Evolutionary conservation across 2,888 invertebrate species (phyloP), one percentile per base, ranked within the genome.

Genomic region (Scrobipalpa atriplicella): DNA sequence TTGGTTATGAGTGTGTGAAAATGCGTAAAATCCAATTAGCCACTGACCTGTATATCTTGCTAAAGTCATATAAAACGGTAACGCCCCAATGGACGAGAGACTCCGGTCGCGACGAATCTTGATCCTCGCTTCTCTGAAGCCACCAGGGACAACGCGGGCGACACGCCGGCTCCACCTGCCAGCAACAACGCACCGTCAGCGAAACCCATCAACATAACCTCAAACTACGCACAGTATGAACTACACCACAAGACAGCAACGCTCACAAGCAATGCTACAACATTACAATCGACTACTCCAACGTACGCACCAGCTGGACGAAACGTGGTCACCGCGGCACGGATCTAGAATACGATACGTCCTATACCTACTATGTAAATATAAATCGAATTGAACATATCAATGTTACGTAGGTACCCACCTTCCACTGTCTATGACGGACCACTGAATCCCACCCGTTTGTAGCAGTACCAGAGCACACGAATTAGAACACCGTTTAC

Each of bases 1-100:
- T 54, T 56, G 29, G 3, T 6, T 11, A 13, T 13, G 19, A 5
- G 13, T 13, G 21, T 21, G 18, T 13, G 6, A 18, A 19, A 54
- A 21, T 54, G 54, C 21, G 54, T 6, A 54, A 64, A 52, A 54
- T 64, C 52, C 70, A 66, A 70, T 67, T 69, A 43, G 43, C 66
- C 76, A 94, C 95, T 95, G 87, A 97, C 97, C 97, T 96, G 95
- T 96, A 94, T 94, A 95, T 95, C 95, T 96, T 96, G 95, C 97
- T 97, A 97, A 97, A 97, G 97, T 97, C 97, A 97, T 97, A 97
- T 97, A 97, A 97, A 96, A 96, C 94, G 95, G 95, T 96, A 95
- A 95, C 96, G 96, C 96, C 96, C 96, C 95, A 94, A 94, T 95
- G 96, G 96, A 96, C 96, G 96, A 94, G 92, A 92, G 92, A 93